Conservation (phyloP, 2,888 invertebrate genomes). For the Chironomus tentans region DNA sequence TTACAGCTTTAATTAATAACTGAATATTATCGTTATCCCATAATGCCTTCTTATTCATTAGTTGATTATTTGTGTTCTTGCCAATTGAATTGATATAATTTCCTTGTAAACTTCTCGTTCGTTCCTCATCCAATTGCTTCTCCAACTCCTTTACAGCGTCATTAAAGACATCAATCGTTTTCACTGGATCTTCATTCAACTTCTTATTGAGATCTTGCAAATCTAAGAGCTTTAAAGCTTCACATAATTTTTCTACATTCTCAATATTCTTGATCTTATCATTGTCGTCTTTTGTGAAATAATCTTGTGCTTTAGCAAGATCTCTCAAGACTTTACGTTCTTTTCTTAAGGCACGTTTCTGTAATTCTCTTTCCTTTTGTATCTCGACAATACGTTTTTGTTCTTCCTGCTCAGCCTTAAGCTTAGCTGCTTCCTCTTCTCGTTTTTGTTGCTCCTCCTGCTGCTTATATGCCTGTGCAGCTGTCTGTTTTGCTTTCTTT, state of each 20-base stretch:
- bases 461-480: constrained; percentile 69
- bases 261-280: constrained; percentile 77
- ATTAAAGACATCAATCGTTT: constrained; percentile 57
- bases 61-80: neutral
- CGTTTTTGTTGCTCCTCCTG: constrained; percentile 69
- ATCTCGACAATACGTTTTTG: constrained; percentile 70
- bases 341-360: constrained; percentile 77
- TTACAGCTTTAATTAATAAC: constrained; percentile 91
- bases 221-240: constrained; percentile 60
- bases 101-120: constrained; percentile 38
- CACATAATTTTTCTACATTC: constrained; percentile 86
- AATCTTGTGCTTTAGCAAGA: constrained; percentile 70
- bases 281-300: constrained; percentile 60
- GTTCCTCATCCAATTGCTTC: constrained; percentile 66
- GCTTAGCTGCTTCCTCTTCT: constrained; percentile 65
- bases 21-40: constrained; percentile 86
- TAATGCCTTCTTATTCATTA: constrained; percentile 35
- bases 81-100: constrained; percentile 6
- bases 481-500: constrained; percentile 80
- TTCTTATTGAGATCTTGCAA: constrained; percentile 68
- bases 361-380: constrained; percentile 75
- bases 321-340: constrained; percentile 75
- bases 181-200: constrained; percentile 44
- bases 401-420: constrained; percentile 71
- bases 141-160: constrained; percentile 62